Conservation (phyloP, 1,140 invertebrate genomes). For the Bombus affinis region DNA sequence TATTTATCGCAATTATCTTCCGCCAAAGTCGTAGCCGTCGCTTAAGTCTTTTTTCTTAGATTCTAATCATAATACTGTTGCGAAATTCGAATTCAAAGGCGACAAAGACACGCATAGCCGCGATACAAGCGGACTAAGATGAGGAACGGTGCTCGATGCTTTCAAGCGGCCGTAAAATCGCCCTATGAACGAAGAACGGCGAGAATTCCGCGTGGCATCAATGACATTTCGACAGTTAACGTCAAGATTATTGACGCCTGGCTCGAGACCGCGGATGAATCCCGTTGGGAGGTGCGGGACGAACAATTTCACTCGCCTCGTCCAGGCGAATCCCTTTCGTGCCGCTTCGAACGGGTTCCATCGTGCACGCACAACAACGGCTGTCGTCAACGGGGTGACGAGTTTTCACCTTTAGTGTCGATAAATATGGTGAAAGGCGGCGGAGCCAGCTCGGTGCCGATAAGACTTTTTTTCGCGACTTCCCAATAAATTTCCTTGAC, state of each 20-base stretch:
- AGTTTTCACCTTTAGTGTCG: constrained; percentile 66
- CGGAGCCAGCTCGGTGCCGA: constrained; percentile 21
- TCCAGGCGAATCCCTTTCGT: not conserved
- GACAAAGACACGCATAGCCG: not conserved
- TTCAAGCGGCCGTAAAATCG: constrained; percentile 48
- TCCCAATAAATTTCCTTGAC: constrained; percentile 59
- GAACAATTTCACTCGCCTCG: constrained; percentile 55
- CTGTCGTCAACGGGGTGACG: constrained; percentile 61
- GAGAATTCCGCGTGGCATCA: constrained; percentile 59
- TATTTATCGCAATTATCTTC: not conserved
- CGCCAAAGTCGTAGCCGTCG: not conserved
- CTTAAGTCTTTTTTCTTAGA: not conserved
- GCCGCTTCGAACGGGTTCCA: constrained; percentile 34
- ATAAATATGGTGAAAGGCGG: constrained; percentile 68
- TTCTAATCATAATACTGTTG: not conserved
- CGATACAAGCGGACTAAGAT: not conserved
- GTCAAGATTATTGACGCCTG: constrained; percentile 64
- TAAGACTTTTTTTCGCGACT: constrained; percentile 56
- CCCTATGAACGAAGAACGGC: constrained; percentile 36
- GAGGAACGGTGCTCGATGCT: constrained; percentile 7
- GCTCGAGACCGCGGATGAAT: not conserved
- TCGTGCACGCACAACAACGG: constrained; percentile 9
- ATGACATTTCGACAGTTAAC: constrained; percentile 65
- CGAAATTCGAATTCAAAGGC: not conserved
- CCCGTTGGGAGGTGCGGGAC: constrained; percentile 2